Conservation (phyloP, 2,797 vertebrate genomes). For the Acropternis orthonyx region DNA sequence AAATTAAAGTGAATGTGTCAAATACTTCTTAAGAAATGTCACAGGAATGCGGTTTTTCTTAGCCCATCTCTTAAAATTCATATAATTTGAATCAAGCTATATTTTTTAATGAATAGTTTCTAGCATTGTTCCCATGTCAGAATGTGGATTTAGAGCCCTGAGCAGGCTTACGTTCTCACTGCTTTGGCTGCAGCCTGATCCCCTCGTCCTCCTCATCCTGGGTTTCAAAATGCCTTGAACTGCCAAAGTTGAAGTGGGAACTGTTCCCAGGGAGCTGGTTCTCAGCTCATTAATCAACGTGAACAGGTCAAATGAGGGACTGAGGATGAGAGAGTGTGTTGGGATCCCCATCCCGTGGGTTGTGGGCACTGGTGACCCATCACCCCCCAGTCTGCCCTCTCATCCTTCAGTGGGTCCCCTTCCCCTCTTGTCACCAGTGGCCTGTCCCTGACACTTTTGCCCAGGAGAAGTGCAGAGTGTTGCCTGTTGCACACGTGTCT, state of each 20-base stretch:
- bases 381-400: background rate
- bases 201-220: background rate
- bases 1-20: background rate
- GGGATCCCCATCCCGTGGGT: background rate
- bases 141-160: background rate
- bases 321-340: background rate
- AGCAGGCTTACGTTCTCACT: background rate
- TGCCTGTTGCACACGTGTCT: background rate
- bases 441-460: background rate
- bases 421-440: background rate
- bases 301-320: background rate
- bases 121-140: conserved; percentile 17
- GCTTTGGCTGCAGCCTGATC: conserved; percentile 16
- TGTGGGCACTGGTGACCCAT: background rate
- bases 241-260: conserved; percentile 25
- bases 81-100: background rate
- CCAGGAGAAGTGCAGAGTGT: background rate
- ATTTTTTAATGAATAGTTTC: background rate
- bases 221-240: conserved; percentile 11
- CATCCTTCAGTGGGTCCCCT: background rate
- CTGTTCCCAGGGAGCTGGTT: background rate
- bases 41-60: background rate
- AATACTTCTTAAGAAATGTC: background rate
- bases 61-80: background rate
- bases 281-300: conserved; percentile 36